Percentiles rank a stretch among this genome's conserved stretches.
These are phyloP conservation scores for Pelagia noctiluca DNA, from an alignment of 30 jellyfish, hydroid and myxozoan genomes.

Conservation along the genomic window DNA sequence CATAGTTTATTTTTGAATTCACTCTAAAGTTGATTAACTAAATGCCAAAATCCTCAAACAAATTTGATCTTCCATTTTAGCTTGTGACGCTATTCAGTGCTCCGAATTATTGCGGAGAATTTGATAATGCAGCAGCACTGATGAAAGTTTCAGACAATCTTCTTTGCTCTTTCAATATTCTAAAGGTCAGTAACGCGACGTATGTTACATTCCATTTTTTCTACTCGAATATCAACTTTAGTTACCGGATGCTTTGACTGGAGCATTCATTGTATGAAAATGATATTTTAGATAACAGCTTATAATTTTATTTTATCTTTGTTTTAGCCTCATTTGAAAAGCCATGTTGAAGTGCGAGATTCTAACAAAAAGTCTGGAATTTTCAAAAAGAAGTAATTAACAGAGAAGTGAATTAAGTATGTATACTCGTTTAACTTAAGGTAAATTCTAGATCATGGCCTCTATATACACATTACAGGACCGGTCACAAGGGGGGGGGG, in stretches of 20 bases:
- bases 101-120: constrained; percentile 97
- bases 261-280: background rate
- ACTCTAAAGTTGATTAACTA: no score
- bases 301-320: background rate
- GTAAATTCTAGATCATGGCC: no score
- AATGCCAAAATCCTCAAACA: no score
- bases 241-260: background rate
- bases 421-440: no score
- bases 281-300: no score
- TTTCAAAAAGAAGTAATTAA: constrained; percentile 55
- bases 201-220: background rate
- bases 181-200: constrained; percentile 63
- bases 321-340: constrained; percentile 55
- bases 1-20: no score
- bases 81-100: constrained; percentile 98
- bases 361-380: constrained; percentile 66
- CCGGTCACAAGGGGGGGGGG: no score
- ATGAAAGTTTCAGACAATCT: constrained; percentile 91
- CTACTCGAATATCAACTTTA: background rate
- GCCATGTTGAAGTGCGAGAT: constrained; percentile 59
- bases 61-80: constrained; percentile 48
- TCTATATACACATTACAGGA: background rate
- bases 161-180: constrained; percentile 91
- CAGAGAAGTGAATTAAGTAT: background rate
- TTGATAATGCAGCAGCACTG: constrained; percentile 95